Evolutionary conservation across 2,113 vertebrate species (phyloP), one percentile per base, ranked within the genome.

Genomic region (Zosterops hypoxanthus): DNA sequence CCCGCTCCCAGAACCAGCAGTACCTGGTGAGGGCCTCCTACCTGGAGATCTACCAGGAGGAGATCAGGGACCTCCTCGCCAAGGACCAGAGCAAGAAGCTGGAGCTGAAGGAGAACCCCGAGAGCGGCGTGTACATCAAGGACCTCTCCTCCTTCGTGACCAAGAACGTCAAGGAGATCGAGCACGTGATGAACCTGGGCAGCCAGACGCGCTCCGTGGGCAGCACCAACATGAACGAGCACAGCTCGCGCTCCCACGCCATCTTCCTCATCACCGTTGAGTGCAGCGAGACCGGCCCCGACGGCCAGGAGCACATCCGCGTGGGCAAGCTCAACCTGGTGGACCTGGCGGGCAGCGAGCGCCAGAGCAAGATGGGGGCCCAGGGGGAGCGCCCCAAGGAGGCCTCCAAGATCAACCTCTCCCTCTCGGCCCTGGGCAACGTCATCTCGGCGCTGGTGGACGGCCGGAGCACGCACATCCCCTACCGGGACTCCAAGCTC

Each of bases 291-390:
- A 94, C 92, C 2, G 99, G 99, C 8, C 97, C 98, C 0, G 99
- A 99, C 15, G 99, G 99, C 2, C 97, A 99, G 90, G 99, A 99
- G 94, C 99, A 99, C 97, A 99, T 99, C 97, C 98, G 99, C 0
- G 99, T 99, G 17, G 99, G 99, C 57, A 99, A 99, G 96, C 98
- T 99, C 86, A 99, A 99, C 97, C 98, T 99, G 96, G 99, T 99
- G 61, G 99, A 99, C 96, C 97, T 99, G 97, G 99, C 99, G 0
- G 99, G 99, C 68, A 99, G 99, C 15, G 99, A 99, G 97, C 98
- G 99, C 64, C 99, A 99, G 96, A 98, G 98, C 97, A 99, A 99
- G 70, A 98, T 98, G 2, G 98, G 98, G 1, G 96, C 97, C 9
- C 98, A 97, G 0, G 99, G 99, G 2, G 98, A 98, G 92, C 98